phyloP scores from a whole-genome alignment of 2,113 vertebrate genomes.

The Empidonax alnorum region DNA sequence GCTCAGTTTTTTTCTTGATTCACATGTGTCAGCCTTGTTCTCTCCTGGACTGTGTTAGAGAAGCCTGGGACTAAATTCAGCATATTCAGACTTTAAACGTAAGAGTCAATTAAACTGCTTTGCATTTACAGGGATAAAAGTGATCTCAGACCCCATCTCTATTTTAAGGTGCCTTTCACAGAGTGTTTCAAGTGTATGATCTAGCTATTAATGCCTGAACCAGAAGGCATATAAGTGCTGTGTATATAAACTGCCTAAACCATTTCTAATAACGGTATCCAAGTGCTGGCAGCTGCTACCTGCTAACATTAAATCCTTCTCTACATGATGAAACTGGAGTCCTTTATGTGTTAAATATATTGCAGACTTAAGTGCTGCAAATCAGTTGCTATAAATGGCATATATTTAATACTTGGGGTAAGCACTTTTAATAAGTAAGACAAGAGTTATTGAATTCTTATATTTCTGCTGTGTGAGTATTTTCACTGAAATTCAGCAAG shows the following conservation, averaged over 20 bases:
- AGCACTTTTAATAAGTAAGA: slow-evolving; percentile 27
- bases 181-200: neutral
- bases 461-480: slow-evolving; percentile 23
- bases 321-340: neutral
- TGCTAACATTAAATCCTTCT: neutral
- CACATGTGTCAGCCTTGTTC: neutral
- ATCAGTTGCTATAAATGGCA: neutral
- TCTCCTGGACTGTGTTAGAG: neutral
- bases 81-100: neutral
- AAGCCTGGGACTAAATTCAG: neutral
- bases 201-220: neutral
- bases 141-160: neutral
- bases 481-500: neutral
- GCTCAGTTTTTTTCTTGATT: neutral
- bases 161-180: slow-evolving; percentile 30
- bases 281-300: slow-evolving; percentile 18
- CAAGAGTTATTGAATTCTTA: slow-evolving; percentile 20
- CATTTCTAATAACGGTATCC: neutral
- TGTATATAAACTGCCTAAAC: neutral
- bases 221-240: neutral
- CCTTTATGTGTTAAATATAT: slow-evolving; percentile 4
- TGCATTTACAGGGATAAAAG: neutral
- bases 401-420: slow-evolving; percentile 3
- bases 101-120: neutral
- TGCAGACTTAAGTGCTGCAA: neutral